Base-by-base conservation (phyloP, 2,797 vertebrate genomes). In the Silurus lanzhouensis region DNA sequence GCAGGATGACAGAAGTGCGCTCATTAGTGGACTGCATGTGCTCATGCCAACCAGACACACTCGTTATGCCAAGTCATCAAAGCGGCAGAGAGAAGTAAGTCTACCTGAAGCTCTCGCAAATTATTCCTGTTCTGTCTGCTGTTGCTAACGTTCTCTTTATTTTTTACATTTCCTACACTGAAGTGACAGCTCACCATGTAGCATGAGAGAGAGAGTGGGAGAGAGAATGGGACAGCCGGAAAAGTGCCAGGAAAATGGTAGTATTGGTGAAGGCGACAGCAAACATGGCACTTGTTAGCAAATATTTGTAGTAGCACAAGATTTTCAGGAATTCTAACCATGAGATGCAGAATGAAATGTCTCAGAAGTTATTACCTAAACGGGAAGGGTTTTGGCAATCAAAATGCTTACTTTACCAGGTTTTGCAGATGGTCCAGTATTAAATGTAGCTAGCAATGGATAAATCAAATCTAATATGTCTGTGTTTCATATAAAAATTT, bases 31-130 rank as follows among this genome's bases (percentile, higher is more conserved):
- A 75, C 81, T 17, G 60, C 81, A 76, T 25, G 38, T 81, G 82
- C 84, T 72, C 38, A 17, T 66, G 81, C 75, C 80, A 87, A 81
- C 64, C 52, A 68, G 19, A 38, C 79, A 22, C 55, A 31, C 58
- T 85, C 82, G 78, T 86, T 82, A 86, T 88, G 86, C 87, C 86
- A 88, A 87, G 90, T 90, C 86, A 89, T 89, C 88, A 90, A 81
- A 80, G 74, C 79, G n/a, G 61, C 44, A 44, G 77, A 89, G 88
- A 74, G 88, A 74, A 88, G 87, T 76, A 63, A 83, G 70, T 83
- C 72, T 75, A 87, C 80, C 52, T 86, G 83, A 83, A 81, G 27
- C 55, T 84, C 63, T 64, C 20, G 52, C 70, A 9, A 22, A 22
- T 58, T 76, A 80, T 31, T 57, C 63, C 84, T 77, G 67, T 80